A percentile compares a stretch with the other conserved stretches of the same genome.
These are phyloP conservation scores for Loxodonta africana DNA, from an alignment of 2,113 vertebrate genomes.

Conservation along the genomic window DNA sequence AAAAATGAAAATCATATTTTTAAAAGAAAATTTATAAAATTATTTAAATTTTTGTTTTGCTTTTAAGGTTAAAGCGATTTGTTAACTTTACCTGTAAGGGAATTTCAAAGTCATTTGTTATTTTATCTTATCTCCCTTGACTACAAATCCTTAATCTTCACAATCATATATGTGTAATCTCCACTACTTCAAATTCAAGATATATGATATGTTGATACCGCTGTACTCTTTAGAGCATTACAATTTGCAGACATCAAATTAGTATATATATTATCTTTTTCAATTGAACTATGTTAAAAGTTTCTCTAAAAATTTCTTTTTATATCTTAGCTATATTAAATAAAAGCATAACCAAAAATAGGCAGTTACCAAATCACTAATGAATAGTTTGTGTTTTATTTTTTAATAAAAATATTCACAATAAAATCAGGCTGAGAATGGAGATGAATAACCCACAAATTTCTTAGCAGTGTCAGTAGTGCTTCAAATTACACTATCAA, in stretches of 20 bases:
- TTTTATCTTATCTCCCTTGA: not conserved
- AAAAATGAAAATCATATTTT: constrained; percentile 38
- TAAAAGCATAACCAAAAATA: constrained; percentile 26
- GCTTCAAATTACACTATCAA: constrained; percentile 36
- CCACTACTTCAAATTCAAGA: not conserved
- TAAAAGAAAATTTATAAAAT: constrained; percentile 37
- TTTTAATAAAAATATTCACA: constrained; percentile 21
- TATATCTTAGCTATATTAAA: constrained; percentile 17
- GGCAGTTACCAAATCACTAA: not conserved
- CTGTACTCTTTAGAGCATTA: not conserved
- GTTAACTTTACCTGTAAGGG: not conserved
- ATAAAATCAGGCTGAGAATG: constrained; percentile 14
- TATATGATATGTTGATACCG: not conserved
- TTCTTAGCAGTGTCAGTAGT: not conserved
- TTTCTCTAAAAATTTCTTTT: not conserved
- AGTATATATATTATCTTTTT: not conserved
- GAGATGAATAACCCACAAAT: not conserved
- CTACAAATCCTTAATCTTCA: not conserved
- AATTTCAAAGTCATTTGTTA: constrained; percentile 31
- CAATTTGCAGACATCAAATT: not conserved
- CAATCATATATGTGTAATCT: not conserved
- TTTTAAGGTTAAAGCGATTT: constrained; percentile 10
- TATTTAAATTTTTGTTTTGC: constrained; percentile 5
- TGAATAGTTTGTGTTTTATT: not conserved
- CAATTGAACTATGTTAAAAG: constrained; percentile 1